These are phyloP conservation scores for Megalops atlanticus DNA, from an alignment of 2,113 vertebrate species.

Conservation along the genomic window DNA sequence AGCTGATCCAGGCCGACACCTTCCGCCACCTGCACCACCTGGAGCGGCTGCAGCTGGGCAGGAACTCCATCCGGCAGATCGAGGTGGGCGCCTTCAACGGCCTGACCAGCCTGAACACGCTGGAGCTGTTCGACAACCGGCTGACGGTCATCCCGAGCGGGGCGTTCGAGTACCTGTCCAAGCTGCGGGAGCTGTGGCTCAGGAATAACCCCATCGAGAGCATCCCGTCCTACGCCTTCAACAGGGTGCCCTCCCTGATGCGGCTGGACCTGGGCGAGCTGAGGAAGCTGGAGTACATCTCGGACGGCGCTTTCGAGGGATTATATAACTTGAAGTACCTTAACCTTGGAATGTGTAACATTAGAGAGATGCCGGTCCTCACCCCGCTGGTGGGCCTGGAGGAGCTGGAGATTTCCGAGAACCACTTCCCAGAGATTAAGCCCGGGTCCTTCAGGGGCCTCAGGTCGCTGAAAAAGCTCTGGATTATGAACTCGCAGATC, in stretches of 20 bases:
- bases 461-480: conserved; percentile 89
- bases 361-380: conserved; percentile 92
- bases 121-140: conserved; percentile 98
- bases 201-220: conserved; percentile 98
- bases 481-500: conserved; percentile 98
- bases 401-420: conserved; percentile 96
- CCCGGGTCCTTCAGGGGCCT: conserved; percentile 91
- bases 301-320: conserved; percentile 96
- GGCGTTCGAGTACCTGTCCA: conserved; percentile 97
- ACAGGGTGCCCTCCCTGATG: conserved; percentile 95
- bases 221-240: conserved; percentile 97
- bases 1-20: conserved; percentile 94
- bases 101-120: conserved; percentile 92
- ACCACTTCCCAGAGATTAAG: conserved; percentile 87
- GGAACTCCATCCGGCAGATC: conserved; percentile 95
- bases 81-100: conserved; percentile 99
- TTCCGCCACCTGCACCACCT: conserved; percentile 96
- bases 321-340: conserved; percentile 97
- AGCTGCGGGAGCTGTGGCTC: conserved; percentile 94
- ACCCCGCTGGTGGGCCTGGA: conserved; percentile 89
- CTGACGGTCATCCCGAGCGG: conserved; percentile 95
- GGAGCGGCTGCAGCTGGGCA: conserved; percentile 94
- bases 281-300: conserved; percentile 94
- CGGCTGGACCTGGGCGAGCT: conserved; percentile 95
- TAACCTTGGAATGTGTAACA: conserved; percentile 97